phyloP scores from a whole-genome alignment of 1,140 invertebrate genomes.

The Papilio aristodemus region DNA sequence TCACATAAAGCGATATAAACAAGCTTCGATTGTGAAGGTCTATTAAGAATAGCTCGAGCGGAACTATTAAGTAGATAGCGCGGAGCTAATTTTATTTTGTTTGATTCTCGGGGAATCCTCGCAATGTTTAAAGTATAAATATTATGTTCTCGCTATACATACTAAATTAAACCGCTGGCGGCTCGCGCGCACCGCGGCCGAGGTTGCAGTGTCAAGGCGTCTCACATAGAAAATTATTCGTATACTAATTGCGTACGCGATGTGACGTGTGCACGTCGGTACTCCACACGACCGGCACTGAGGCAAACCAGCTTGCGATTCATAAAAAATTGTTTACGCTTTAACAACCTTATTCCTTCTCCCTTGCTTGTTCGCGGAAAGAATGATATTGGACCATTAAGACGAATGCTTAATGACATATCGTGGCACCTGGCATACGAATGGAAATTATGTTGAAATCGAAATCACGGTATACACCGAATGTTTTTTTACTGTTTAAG shows the following conservation, averaged over 20 bases:
- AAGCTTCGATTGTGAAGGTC: constrained; percentile 32
- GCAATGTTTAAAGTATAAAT: constrained; percentile 57
- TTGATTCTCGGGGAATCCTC: constrained; percentile 43
- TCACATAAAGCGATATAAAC: constrained; percentile 24
- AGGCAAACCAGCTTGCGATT: constrained; percentile 25
- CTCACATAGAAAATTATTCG: constrained; percentile 47
- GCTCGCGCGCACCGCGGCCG: constrained; percentile 47
- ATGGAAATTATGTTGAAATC: background rate
- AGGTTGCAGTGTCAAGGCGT: constrained; percentile 68
- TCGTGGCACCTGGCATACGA: background rate
- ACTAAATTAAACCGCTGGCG: constrained; percentile 56
- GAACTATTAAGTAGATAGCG: constrained; percentile 36
- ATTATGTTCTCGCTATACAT: constrained; percentile 51
- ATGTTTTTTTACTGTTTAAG: background rate
- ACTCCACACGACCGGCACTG: background rate
- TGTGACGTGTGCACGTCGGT: constrained; percentile 21
- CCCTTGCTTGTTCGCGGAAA: constrained; percentile 5
- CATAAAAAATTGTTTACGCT: constrained; percentile 3
- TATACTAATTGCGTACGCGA: constrained; percentile 45
- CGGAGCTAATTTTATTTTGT: constrained; percentile 51
- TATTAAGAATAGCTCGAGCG: constrained; percentile 19
- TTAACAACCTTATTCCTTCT: constrained; percentile 4
- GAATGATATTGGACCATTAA: constrained; percentile 1
- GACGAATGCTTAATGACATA: background rate
- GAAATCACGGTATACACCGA: background rate